Conservation (phyloP, 2,797 vertebrate genomes). For the Lemur catta region DNA sequence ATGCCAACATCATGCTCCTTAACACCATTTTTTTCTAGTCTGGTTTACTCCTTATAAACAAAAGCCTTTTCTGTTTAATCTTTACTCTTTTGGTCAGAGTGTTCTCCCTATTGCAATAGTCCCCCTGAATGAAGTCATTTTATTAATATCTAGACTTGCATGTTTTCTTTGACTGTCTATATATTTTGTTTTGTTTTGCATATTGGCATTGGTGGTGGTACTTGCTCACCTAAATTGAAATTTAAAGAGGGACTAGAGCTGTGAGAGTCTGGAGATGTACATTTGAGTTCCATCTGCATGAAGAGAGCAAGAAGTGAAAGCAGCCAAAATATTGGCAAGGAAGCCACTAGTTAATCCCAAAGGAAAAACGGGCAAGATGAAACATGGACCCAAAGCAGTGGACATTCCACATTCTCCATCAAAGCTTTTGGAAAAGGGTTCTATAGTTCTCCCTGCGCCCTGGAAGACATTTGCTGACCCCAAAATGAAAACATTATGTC, state of each 20-base stretch:
- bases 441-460: background rate
- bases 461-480: background rate
- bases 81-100: background rate
- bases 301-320: constrained; percentile 18
- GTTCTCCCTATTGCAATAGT: background rate
- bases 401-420: background rate
- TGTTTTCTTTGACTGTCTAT: background rate
- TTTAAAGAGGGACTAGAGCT: background rate
- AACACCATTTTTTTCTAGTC: background rate
- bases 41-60: background rate
- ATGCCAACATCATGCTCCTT: background rate
- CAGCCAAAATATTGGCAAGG: constrained; percentile 6
- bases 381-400: constrained; percentile 26
- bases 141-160: background rate
- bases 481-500: constrained; percentile 57
- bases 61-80: background rate
- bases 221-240: background rate
- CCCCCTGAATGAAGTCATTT: background rate
- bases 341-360: background rate
- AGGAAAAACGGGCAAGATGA: background rate
- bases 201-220: background rate
- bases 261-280: background rate
- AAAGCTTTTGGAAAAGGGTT: constrained; percentile 1
- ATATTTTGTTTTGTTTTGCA: background rate
- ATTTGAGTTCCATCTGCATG: background rate